These are phyloP conservation scores for Solenodon paradoxus DNA, from an alignment of 2,113 vertebrate genomes.

Conservation along the genomic window DNA sequence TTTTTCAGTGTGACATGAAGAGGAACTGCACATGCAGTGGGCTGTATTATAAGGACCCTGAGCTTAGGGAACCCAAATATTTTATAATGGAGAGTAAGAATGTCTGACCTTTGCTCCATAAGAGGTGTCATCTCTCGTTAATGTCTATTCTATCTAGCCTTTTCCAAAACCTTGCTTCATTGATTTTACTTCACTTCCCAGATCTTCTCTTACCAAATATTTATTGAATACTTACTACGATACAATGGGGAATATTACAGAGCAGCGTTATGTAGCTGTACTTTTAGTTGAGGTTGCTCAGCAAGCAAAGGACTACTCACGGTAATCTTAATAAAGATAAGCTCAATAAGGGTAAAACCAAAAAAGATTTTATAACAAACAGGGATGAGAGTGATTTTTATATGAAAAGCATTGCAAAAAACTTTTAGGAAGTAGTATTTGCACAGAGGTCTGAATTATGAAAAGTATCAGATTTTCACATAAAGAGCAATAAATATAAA, in stretches of 20 bases:
- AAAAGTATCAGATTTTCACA: neutral
- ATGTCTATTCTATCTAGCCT: neutral
- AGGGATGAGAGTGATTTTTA: neutral
- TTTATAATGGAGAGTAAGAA: neutral
- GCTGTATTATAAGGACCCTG: neutral
- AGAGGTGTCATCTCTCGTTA: neutral
- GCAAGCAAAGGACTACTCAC: neutral
- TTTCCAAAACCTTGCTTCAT: neutral
- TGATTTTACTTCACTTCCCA: neutral
- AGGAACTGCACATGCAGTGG: neutral
- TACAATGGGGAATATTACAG: neutral
- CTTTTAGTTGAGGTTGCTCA: neutral
- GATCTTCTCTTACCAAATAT: neutral
- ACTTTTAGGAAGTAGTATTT: slow-evolving; percentile 26
- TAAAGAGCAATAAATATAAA: neutral
- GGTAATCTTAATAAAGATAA: neutral
- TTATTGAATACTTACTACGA: neutral
- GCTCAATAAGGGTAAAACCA: neutral
- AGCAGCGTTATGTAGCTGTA: neutral
- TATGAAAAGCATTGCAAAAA: neutral
- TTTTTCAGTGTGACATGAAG: neutral
- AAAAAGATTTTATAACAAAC: neutral
- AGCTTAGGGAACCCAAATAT: neutral
- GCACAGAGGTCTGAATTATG: neutral
- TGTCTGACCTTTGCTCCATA: neutral